These are phyloP conservation scores for Yasuhikotakia modesta DNA, from an alignment of 2,797 vertebrate genomes.

Conservation along the genomic window DNA sequence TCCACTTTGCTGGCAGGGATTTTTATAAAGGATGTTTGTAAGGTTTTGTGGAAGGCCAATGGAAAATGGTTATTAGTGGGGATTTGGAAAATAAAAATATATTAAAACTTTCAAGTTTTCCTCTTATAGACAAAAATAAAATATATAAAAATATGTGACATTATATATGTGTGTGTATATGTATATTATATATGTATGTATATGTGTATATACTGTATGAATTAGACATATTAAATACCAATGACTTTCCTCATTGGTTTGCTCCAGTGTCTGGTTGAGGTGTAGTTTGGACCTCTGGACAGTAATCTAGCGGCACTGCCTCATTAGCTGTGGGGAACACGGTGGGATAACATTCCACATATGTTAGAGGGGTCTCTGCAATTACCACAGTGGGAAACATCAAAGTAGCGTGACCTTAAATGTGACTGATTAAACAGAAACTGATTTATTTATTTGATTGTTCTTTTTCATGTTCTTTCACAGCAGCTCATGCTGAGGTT, in stretches of 20 bases:
- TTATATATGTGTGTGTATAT: no score
- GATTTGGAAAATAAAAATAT: background rate
- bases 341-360: slow-evolving; percentile 27
- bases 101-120: background rate
- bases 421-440: slow-evolving; percentile 48
- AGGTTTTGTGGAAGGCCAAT: background rate
- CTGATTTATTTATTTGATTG: slow-evolving; percentile 49
- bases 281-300: slow-evolving; percentile 30
- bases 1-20: background rate
- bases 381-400: slow-evolving; percentile 54
- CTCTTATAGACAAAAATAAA: background rate
- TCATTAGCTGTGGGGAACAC: slow-evolving; percentile 30
- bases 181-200: no score
- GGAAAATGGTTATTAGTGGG: background rate
- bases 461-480: slow-evolving; percentile 4
- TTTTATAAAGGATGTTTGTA: background rate
- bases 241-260: slow-evolving; percentile 18
- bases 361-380: slow-evolving; percentile 40
- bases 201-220: no score
- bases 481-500: slow-evolving; percentile 16
- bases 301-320: slow-evolving; percentile 34
- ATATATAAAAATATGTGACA: background rate
- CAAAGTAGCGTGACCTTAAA: slow-evolving; percentile 57
- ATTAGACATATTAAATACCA: no score
- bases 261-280: slow-evolving; percentile 13